Evolutionary conservation across 2,113 vertebrate genomes (phyloP).

Genomic region (Hyaena hyaena): DNA sequence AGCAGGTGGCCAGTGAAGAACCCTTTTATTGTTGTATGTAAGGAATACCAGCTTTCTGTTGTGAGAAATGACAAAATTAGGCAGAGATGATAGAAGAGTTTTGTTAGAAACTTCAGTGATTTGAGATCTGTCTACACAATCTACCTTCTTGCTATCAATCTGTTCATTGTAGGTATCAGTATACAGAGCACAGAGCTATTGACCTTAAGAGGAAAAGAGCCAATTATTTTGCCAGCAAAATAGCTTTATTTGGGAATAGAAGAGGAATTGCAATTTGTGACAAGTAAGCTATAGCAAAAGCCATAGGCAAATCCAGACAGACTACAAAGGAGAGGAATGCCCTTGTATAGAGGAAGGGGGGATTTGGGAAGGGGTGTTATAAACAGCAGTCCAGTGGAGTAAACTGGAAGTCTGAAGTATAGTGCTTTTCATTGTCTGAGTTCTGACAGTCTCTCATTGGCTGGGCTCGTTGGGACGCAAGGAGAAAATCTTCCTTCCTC

Average conservation of each 20-base stretch:
- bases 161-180: background rate
- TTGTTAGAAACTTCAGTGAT: background rate
- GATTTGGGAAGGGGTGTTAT: background rate
- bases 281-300: background rate
- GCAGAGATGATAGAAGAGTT: background rate
- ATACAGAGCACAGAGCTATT: background rate
- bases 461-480: background rate
- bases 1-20: too few relatives aligned
- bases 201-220: background rate
- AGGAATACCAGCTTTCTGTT: background rate
- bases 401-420: background rate
- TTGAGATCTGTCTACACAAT: background rate
- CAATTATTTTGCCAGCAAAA: background rate
- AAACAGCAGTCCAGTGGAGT: background rate
- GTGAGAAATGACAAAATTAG: background rate
- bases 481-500: background rate
- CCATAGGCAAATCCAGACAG: background rate
- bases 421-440: background rate
- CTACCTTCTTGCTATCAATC: background rate
- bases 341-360: background rate
- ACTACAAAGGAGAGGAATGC: background rate
- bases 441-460: background rate
- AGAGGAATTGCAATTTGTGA: background rate
- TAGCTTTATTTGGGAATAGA: background rate
- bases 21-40: background rate